Evolutionary conservation across 2,797 vertebrate species (phyloP).

Genomic region (Phaenicophaeus curvirostris): DNA sequence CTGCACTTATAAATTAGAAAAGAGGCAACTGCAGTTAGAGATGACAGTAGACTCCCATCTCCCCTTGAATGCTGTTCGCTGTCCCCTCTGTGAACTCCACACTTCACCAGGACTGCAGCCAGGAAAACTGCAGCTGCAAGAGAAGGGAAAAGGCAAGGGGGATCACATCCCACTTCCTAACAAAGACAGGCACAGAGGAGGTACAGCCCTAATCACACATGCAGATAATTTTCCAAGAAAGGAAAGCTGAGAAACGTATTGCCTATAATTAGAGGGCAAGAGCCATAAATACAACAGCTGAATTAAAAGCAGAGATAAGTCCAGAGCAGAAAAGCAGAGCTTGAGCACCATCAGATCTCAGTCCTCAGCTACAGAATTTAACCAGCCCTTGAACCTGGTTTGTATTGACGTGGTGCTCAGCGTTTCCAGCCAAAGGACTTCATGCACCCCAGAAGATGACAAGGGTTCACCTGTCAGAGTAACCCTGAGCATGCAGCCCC

Average conservation of each 20-base stretch:
- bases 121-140: background rate
- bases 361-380: background rate
- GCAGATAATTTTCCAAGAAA: background rate
- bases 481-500: background rate
- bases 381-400: background rate
- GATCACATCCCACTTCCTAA: background rate
- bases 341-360: background rate
- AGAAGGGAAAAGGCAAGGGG: background rate
- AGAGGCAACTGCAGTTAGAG: background rate
- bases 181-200: background rate
- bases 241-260: background rate
- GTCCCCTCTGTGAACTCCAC: constrained; percentile 21
- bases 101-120: background rate
- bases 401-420: background rate
- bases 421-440: background rate
- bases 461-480: background rate
- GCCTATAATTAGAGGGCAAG: background rate
- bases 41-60: background rate
- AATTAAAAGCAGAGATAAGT: background rate
- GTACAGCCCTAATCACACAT: background rate
- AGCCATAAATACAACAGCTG: background rate
- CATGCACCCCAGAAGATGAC: background rate
- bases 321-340: background rate
- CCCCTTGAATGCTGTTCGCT: background rate
- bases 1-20: constrained; percentile 30